Evolutionary conservation across 2,797 vertebrate species (phyloP), one percentile per base, ranked within the genome.

Genomic region (Rachycentron canadum): DNA sequence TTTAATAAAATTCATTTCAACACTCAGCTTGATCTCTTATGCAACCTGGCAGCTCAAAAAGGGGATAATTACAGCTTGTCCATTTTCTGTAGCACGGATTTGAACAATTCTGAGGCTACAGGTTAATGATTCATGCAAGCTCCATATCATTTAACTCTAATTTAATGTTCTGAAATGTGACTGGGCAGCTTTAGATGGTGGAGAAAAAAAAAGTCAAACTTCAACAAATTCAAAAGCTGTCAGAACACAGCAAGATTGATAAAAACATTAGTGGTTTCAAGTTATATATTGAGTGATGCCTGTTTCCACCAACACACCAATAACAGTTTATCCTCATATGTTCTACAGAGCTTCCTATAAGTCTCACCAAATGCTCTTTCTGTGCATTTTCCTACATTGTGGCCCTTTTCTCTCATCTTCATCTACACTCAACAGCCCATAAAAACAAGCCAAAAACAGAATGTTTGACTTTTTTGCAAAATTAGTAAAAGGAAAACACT

Each of bases 51-150:
- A 82, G 78, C 47, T 78, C 53, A 79, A 79, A 79, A 81, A 47
- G 32, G 19, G 56, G 28, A 74, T 87, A 88, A 92, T 91, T 89
- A 86, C 76, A 66, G 68, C 79, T 72, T 90, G 86, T 89, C 82
- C 78, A 55, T 85, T 92, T 86, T 85, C 80, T 69, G 67, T 76
- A 40, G 64, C 26, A 4, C 26, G 12, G 58, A 83, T 78, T 81
- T 81, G 69, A 82, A 82, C 84, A 81, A 79, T 86, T 82, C 74
- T 7, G 50, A 67, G 78, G 67, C 70, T 76, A 77, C 2, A 55
- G 88, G 82, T 90, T 91, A 92, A 90, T 88, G 86, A 91, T 84
- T 90, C 87, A 83, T 90, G 73, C 67, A 43, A 82, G 82, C 79
- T 76, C n/a, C 55, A 73, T 87, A 83, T 86, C 88, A 86, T 90